A percentile compares a stretch with the other conserved stretches of the same genome.
These are phyloP conservation scores for Ennomos fuscantarius DNA, from an alignment of 2,888 invertebrate species.

Conservation along the genomic window DNA sequence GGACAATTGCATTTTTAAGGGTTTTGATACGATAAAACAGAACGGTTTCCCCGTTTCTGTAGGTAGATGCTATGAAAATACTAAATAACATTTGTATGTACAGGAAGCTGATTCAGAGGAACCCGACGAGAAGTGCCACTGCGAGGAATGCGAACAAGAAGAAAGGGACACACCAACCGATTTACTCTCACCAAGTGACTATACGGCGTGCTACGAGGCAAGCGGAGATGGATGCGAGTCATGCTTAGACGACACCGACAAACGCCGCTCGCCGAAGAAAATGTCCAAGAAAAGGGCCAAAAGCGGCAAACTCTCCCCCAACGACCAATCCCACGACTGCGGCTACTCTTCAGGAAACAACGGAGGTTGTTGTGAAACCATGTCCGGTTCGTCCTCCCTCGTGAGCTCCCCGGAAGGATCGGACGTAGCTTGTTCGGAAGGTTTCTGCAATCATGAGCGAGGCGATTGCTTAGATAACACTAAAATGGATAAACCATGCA, in stretches of 20 bases:
- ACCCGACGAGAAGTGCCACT: conserved; percentile 80
- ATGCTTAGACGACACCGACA: conserved; percentile 79
- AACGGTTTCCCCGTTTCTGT: too few relatives aligned
- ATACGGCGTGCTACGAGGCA: conserved; percentile 63
- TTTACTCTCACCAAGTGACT: conserved; percentile 68
- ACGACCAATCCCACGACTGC: conserved; percentile 92
- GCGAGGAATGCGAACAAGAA: conserved; percentile 77
- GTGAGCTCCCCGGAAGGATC: conserved; percentile 96
- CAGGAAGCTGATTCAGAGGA: conserved; percentile 80
- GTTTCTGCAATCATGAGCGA: conserved; percentile 92
- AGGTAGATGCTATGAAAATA: too few relatives aligned
- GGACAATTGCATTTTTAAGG: too few relatives aligned
- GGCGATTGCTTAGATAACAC: conserved; percentile 75
- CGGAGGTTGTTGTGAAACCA: conserved; percentile 88
- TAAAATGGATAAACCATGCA: conserved; percentile 74
- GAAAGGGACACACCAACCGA: conserved; percentile 76
- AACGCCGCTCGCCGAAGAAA: conserved; percentile 71
- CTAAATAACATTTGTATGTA: conserved; percentile 9
- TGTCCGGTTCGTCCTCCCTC: conserved; percentile 90
- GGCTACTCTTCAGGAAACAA: conserved; percentile 95
- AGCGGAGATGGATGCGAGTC: conserved; percentile 67
- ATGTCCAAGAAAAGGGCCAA: conserved; percentile 68
- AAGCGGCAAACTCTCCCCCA: conserved; percentile 86
- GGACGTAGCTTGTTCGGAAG: conserved; percentile 95
- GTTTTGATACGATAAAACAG: too few relatives aligned